Evolutionary conservation across 2,888 invertebrate genomes (phyloP), one percentile per base, ranked within the genome.

Genomic region (Acronicta aceris): DNA sequence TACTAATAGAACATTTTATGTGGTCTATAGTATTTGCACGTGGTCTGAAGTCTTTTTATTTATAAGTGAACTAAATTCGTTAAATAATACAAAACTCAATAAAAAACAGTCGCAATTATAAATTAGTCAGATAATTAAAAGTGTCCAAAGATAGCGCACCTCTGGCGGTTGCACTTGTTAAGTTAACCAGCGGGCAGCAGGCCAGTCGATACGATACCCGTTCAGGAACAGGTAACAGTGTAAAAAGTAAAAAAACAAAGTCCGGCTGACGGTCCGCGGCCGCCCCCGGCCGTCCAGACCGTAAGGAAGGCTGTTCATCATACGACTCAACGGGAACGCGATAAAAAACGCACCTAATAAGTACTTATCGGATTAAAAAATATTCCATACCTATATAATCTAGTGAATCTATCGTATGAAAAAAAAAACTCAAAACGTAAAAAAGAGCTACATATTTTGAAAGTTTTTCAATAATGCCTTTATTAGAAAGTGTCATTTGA

Each of bases 151-250:
- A 88, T 93, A 84, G 67, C 43, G 79, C 69, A 83, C 86, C 88
- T 87, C 93, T 93, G 93, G 45, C 71, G 71, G 68, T 65, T 82
- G 89, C 93, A 92, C 93, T 93, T 93, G 93, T 93, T 90, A 90
- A 86, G 84, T 86, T 92, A 90, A 90, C 91, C 90, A 89, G 88
- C 84, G 87, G 84, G 78, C 76, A 89, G 88, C 84, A 86, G 85
- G 80, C 77, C 77, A 81, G 79, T 81, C 82, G 85, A 86, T 80
- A 79, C 82, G 85, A 85, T 87, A 90, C 91, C 88, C 91, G 91
- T 89, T 88, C 89, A 76, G 79, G 88, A 93, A 93, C 94, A 94
- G 94, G 94, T 94, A 94, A 88, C 88, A 72, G 86, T 81, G 86
- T 84, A 89, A 93, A 91, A 90, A 85, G 88, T 78, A 88, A 88